Base-by-base conservation (phyloP, 2,888 invertebrate species). In the Ochropacha duplaris region DNA sequence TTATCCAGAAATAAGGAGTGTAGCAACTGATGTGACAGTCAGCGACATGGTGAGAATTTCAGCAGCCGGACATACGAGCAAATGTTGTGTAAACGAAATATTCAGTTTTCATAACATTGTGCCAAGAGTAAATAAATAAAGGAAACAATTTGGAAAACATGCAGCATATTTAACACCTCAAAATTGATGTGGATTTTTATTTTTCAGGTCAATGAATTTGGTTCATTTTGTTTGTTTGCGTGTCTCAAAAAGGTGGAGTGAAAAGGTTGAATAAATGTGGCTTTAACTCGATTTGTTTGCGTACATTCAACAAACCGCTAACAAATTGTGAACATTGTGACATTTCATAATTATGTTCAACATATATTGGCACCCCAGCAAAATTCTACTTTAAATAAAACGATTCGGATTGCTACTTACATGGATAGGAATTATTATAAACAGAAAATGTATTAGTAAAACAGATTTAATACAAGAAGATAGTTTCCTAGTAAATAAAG, bases 11-110 rank as follows among this genome's bases (percentile, higher is more conserved):
- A 28, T 9, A 28, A 31, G 12, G 31, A 31, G 2, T 31, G 4
- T 12, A 31, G 12, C 31, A 31, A 31, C 2, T 12, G 12, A 12
- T 31, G 31, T 31, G 12, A 12, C 31, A 12, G n/a, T n/a, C n/a
- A 19, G n/a, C 0, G 24, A 4, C 31, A 3, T 31, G 16, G 52
- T 52, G 64, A 56, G 62, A 68, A 66, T 71, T 52, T 63, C 57
- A 58, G 39, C 26, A 58, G 61, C 55, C 73, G 71, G 71, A 73
- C 62, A 71, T 61, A 54, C 34, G 52, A 26, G 51, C 49, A 22
- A 24, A 49, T 73, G 69, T 71, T 71, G 71, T 61, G 71, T 60
- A 72, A 71, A 55, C 50, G 50, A 11, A 52, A 19, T 31, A 31
- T 31, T 52, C 52, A 57, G 34, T 60, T 58, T 60, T 39, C 61